Evolutionary conservation across 2,888 invertebrate genomes (phyloP), one percentile per base, ranked within the genome.

Genomic region (Erpobdella octoculata): DNA sequence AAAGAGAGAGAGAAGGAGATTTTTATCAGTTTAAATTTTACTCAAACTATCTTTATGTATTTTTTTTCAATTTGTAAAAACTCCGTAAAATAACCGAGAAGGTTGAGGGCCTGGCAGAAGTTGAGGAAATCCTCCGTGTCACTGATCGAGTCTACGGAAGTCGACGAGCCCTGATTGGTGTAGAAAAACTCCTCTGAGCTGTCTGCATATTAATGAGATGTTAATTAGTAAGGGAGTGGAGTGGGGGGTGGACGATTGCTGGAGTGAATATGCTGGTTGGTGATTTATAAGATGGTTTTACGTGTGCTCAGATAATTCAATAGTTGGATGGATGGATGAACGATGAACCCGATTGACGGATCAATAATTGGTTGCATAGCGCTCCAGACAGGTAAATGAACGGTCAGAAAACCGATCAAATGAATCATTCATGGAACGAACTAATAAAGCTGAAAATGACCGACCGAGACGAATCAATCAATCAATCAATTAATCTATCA

Each of bases 51-150:
- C 12, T 41, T 41, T 15, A 41, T 41, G n/a, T 41, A 41, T 15
- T 41, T 41, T 41, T 12, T 18, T 59, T 59, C 59, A 15, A 59
- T 59, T 25, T n/a, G n/a, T n/a, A n/a, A n/a, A n/a, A n/a, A n/a
- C n/a, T n/a, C n/a, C n/a, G n/a, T n/a, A n/a, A n/a, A 59, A 71
- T 79, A 79, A 81, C 85, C 85, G 58, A 93, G 84, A 73, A 89
- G 85, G n/a, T 85, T 85, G 76, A 93, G 86, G 0, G 93, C 92
- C 74, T 85, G 84, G 38, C 86, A 85, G 0, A 95, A 95, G 76
- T 92, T 91, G 70, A 88, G 86, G 80, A 95, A 93, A 21, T 89
- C 88, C 70, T 86, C 87, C 0, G 88, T 86, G 83, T 98, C 97
- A 77, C 93, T 89, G 0, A 96, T 89, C 0, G 91, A 91, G 36